phyloP scores from a whole-genome alignment of 2,888 invertebrate species.

The Catocala nupta region DNA sequence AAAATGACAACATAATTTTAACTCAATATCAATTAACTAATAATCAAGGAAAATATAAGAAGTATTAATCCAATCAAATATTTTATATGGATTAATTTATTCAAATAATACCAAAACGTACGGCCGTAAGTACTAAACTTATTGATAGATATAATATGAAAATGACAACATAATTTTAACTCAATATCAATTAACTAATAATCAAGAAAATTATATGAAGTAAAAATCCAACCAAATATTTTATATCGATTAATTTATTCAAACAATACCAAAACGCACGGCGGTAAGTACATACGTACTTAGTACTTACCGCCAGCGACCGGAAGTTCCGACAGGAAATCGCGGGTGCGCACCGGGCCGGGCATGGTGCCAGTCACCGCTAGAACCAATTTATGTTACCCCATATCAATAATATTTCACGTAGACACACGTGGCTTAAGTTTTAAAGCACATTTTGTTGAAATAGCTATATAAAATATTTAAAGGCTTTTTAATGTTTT shows the following conservation, averaged over 20 bases:
- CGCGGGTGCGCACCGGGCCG: slow-evolving; percentile 50
- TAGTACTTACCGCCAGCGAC: slow-evolving; percentile 38
- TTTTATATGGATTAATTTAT: slow-evolving; percentile 26
- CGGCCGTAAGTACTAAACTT: slow-evolving; percentile 22
- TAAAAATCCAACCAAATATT: slow-evolving; percentile 1
- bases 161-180: too few species aligned
- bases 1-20: too few species aligned
- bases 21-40: not conserved
- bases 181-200: not conserved
- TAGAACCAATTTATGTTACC: slow-evolving; percentile 49
- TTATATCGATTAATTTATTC: slow-evolving; percentile 27
- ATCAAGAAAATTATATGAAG: not conserved
- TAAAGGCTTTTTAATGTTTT: too few species aligned
- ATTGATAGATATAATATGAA: not conserved
- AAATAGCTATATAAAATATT: too few species aligned
- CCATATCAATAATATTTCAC: slow-evolving; percentile 25
- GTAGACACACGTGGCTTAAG: slow-evolving; percentile 18
- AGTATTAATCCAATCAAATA: not conserved
- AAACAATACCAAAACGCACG: slow-evolving; percentile 27
- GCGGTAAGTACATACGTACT: slow-evolving; percentile 20
- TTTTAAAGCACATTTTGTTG: slow-evolving; percentile 4
- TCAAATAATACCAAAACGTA: slow-evolving; percentile 29
- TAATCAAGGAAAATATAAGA: not conserved
- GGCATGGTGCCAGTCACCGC: slow-evolving; percentile 55
- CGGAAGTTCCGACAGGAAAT: slow-evolving; percentile 65